phyloP scores from a whole-genome alignment of 2,797 vertebrate species.

The Sciurus carolinensis region DNA sequence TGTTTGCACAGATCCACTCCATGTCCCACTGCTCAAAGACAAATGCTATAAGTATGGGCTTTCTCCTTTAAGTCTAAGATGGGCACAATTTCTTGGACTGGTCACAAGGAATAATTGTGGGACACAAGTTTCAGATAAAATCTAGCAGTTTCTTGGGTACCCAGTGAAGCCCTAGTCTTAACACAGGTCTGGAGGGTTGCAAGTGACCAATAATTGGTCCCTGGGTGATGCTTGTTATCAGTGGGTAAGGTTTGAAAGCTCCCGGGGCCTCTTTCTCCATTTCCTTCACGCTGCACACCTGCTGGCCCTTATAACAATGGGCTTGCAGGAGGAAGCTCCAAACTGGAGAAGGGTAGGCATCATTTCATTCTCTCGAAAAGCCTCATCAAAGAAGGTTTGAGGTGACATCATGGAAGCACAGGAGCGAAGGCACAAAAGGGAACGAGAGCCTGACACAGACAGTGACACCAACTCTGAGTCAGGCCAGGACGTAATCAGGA shows the following conservation, averaged over 20 bases:
- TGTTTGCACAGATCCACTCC: neutral
- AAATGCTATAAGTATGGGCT: neutral
- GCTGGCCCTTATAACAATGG: neutral
- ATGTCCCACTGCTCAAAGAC: neutral
- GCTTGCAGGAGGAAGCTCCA: neutral
- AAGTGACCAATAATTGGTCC: slow-evolving; percentile 2
- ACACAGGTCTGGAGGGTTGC: neutral
- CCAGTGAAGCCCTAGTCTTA: neutral
- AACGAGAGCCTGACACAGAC: neutral
- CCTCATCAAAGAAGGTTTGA: neutral
- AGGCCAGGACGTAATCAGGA: neutral
- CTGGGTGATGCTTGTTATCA: slow-evolving; percentile 51
- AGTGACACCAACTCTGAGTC: slow-evolving; percentile 44
- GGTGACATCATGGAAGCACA: slow-evolving; percentile 29
- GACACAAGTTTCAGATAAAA: slow-evolving; percentile 47
- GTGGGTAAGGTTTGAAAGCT: neutral
- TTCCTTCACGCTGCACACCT: slow-evolving; percentile 63
- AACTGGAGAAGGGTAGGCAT: neutral
- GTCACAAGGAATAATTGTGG: neutral
- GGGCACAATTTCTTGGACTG: neutral
- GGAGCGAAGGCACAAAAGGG: slow-evolving; percentile 35
- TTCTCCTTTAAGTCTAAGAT: neutral
- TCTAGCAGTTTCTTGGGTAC: slow-evolving; percentile 16
- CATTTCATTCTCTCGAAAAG: neutral
- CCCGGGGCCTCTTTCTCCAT: neutral